Base-by-base conservation (phyloP, 1,140 invertebrate species). In the Sycophila sp. region DNA sequence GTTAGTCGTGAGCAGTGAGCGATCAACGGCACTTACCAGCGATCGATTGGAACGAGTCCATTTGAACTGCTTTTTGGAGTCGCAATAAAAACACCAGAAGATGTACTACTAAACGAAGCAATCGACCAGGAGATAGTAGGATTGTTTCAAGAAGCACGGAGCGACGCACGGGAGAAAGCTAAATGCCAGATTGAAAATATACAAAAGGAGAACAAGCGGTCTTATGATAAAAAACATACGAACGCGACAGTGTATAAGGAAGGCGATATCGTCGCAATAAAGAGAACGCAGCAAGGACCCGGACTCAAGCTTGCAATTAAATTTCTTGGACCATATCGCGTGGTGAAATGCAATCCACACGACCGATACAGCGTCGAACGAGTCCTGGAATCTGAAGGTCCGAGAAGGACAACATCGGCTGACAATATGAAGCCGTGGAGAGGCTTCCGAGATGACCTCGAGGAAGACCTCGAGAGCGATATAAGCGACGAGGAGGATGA, bases 401-500 rank as follows among this genome's bases (percentile, higher is more conserved):
- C 81, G 0, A 51, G n/a, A 1, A 81, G 73, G 13, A 73, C 63
- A 1, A 79, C 78, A 5, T 76, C 71, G n/a, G 78, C 77, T 2
- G 78, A 82, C 32, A 77, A 73, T n/a, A 80, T 83, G 78, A 79
- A 81, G 47, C 71, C 60, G n/a, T 83, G 77, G 78, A 15, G 47
- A 49, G 47, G 47, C 24, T 26, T 22, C 11, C 17, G 17, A 7
- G 47, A 49, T 19, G 47, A 49, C 47, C 47, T 49, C 2, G 47
- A 49, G 11, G 38, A 10, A 40, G 38, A 40, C n/a, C 11, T n/a
- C 38, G 38, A 40, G 3, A n/a, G n/a, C 38, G 38, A 40, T n/a
- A n/a, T 15, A 10, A 2, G n/a, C 38, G 38, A 40, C 38, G 11
- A 40, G n/a, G 8, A 10, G 3, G 38, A 40, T n/a, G n/a, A n/a